Evolutionary conservation across 2,797 vertebrate genomes (phyloP).

Genomic region (Cirrhinus molitorella): DNA sequence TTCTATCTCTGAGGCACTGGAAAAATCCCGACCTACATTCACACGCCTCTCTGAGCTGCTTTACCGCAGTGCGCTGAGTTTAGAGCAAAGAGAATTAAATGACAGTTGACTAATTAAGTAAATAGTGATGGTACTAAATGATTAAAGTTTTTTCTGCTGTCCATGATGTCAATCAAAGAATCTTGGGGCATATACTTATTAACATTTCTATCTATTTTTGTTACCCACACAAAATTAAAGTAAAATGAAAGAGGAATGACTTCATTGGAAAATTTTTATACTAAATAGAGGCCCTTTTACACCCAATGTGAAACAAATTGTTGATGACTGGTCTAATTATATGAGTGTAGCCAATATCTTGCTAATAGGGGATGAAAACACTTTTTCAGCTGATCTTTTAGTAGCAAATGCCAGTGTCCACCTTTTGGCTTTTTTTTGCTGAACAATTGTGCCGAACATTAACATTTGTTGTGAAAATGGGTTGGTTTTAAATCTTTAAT

Average conservation of each 20-base stretch:
- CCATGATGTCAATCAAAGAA: background rate
- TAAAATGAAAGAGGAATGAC: background rate
- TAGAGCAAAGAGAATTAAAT: constrained; percentile 13
- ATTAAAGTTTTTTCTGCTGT: background rate
- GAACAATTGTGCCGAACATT: background rate
- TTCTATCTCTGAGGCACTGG: constrained; percentile 6
- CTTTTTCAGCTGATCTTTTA: background rate
- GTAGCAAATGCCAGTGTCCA: too few species aligned
- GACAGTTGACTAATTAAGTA: constrained; percentile 16
- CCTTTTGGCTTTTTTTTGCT: background rate
- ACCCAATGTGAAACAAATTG: too few species aligned
- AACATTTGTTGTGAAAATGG: background rate
- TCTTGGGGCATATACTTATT: background rate
- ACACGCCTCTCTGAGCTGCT: constrained; percentile 50
- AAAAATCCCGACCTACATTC: constrained; percentile 69
- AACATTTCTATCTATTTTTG: background rate
- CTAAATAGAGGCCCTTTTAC: background rate
- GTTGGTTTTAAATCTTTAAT: constrained; percentile 10
- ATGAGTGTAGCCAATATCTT: background rate
- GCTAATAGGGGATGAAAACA: background rate
- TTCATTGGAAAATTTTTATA: background rate
- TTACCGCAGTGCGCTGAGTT: constrained; percentile 56
- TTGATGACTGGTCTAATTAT: background rate
- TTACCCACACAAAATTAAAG: background rate
- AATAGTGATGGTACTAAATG: background rate